Percentiles rank a stretch among this genome's conserved stretches.
Evolutionary conservation across 2,797 vertebrate genomes (phyloP).

Genomic region (Centroberyx gerrardi): DNA sequence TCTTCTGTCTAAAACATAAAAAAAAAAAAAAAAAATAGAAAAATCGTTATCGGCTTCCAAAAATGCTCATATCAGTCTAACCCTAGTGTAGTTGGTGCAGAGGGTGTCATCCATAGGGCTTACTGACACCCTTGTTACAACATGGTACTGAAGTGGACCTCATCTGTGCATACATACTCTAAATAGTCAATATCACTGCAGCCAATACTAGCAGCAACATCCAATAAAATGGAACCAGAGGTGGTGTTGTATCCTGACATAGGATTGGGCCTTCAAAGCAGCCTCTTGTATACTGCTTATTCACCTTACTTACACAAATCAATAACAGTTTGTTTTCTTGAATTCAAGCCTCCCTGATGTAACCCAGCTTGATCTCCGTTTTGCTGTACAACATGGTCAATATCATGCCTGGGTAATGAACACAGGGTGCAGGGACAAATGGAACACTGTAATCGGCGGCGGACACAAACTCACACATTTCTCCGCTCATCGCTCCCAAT

Average conservation of each 20-base stretch:
- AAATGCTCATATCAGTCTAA: neutral
- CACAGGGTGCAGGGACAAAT: slow-evolving; percentile 54
- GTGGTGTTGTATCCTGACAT: slow-evolving; percentile 44
- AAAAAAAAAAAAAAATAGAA: no score
- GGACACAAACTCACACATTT: slow-evolving; percentile 54
- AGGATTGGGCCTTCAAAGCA: slow-evolving; percentile 47
- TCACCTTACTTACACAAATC: slow-evolving; percentile 71
- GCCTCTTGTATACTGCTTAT: slow-evolving; percentile 59
- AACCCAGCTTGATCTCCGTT: slow-evolving; percentile 71
- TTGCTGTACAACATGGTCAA: slow-evolving; percentile 73
- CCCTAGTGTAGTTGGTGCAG: slow-evolving; percentile 6
- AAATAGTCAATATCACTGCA: slow-evolving; percentile 44
- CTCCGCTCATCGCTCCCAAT: slow-evolving; percentile 63
- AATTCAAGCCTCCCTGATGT: slow-evolving; percentile 59
- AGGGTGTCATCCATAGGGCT: slow-evolving; percentile 18
- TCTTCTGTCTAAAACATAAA: neutral
- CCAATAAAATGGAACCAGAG: slow-evolving; percentile 57
- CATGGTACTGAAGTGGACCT: slow-evolving; percentile 32
- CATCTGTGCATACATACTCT: slow-evolving; percentile 38
- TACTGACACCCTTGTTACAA: slow-evolving; percentile 3
- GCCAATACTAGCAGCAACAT: slow-evolving; percentile 28
- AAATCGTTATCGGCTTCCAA: slow-evolving; percentile 1
- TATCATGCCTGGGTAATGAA: slow-evolving; percentile 67
- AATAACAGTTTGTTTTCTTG: slow-evolving; percentile 79
- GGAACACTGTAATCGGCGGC: slow-evolving; percentile 32